Evolutionary conservation across 2,113 vertebrate genomes (phyloP), one percentile per base, ranked within the genome.

Genomic region (Galbula dea): DNA sequence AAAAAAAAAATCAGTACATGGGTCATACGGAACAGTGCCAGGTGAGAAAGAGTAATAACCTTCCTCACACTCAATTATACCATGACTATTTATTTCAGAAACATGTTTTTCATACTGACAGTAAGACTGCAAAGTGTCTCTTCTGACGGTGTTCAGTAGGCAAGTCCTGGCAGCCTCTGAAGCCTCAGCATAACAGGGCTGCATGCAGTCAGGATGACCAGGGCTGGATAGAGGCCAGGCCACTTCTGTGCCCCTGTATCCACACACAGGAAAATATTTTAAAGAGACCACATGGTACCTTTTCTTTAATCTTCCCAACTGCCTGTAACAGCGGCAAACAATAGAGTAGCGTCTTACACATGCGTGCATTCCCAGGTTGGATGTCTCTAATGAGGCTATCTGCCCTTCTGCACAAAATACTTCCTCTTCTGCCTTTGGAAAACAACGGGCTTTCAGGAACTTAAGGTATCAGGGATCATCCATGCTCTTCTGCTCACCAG

Each of bases 401-500:
- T 73, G 26, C 22, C 27, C 29, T 37, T 54, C 59, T 15, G 2
- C 4, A 46, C 9, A 14, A 69, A 61, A 2, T 9, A 49, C 0
- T 8, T 23, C 72, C 10, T 16, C 37, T 41, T 7, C 27, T 1
- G 2, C 8, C 1, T 0, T 45, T 30, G 21, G 26, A 63, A 12
- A 61, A 49, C 69, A 59, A 27, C 3, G 9, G 12, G 21, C 3
- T 61, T 59, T 24, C 17, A 9, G 34, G 32, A 4, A 49, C 12
- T 5, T 2, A 0, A 78, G 24, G 7, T 24, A 58, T 8, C 45
- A n/a, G 19, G 6, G 10, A 39, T 61, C 58, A 90, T 12, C 10
- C 12, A 29, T 1, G 3, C 8, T 32, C 29, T n/a, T 24, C 15
- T 20, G 24, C 17, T 59, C 15, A 30, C 5, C 0, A 0, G 26